These are phyloP conservation scores for Hypselothyrea guttata DNA, from an alignment of 2,888 invertebrate genomes.

Conservation along the genomic window DNA sequence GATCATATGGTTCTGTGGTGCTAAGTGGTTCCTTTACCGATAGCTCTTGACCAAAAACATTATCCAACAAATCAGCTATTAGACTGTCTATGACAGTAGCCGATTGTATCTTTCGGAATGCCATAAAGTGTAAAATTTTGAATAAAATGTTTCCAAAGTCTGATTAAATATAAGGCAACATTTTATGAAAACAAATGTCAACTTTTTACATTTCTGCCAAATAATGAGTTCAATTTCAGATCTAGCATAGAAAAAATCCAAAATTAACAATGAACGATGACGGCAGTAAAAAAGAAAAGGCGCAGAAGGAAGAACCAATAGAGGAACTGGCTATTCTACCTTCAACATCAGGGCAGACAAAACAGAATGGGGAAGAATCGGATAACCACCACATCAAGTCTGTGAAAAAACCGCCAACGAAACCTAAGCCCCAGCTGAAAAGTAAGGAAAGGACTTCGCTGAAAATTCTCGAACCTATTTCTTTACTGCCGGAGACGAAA, in stretches of 20 bases:
- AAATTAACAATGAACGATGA: conserved; percentile 37
- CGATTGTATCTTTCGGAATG: conserved; percentile 43
- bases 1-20: conserved; percentile 40
- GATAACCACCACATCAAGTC: too few relatives aligned
- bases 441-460: too few relatives aligned
- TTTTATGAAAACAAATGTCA: conserved; percentile 32
- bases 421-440: too few relatives aligned
- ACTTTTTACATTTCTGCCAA: conserved; percentile 1
- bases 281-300: conserved; percentile 4
- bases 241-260: conserved; percentile 7
- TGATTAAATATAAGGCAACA: conserved; percentile 28
- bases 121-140: conserved; percentile 57
- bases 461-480: too few relatives aligned
- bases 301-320: not conserved
- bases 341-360: too few relatives aligned
- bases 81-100: conserved; percentile 45
- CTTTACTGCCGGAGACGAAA: too few relatives aligned
- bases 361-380: too few relatives aligned
- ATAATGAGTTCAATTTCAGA: conserved; percentile 29
- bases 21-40: conserved; percentile 4
- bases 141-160: conserved; percentile 29
- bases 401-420: too few relatives aligned
- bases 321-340: too few relatives aligned
- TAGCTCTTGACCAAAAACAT: conserved; percentile 38
- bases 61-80: conserved; percentile 50